Evolutionary conservation across 2,113 vertebrate species (phyloP).

Genomic region (Axis porcinus): DNA sequence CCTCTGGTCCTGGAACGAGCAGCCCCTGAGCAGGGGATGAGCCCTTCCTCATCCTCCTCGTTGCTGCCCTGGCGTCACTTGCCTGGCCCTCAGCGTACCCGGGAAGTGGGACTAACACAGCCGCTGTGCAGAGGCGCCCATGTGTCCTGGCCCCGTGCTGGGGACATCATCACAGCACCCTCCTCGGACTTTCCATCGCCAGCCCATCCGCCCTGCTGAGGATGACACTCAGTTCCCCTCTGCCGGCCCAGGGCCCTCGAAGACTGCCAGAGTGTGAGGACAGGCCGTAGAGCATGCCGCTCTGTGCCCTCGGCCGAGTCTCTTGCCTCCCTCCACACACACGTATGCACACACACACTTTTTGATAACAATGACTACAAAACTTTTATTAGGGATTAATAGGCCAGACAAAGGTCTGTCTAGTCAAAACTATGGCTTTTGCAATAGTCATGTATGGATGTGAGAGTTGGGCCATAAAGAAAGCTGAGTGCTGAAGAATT

Average conservation of each 20-base stretch:
- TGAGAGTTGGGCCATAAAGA: background rate
- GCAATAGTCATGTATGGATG: background rate
- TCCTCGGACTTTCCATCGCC: no score
- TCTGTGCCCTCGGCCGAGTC: fast-evolving
- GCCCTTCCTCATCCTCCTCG: background rate
- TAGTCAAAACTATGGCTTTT: background rate
- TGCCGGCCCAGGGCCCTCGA: background rate
- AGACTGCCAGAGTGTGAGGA: no score
- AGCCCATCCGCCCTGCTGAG: background rate
- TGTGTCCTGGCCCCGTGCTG: fast-evolving
- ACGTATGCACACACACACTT: background rate
- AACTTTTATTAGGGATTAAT: background rate
- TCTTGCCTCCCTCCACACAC: background rate
- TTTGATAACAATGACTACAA: background rate
- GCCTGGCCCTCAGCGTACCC: background rate
- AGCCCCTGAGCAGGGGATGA: background rate
- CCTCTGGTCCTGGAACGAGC: no score
- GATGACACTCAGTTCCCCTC: background rate
- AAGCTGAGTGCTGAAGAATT: background rate
- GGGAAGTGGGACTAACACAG: background rate
- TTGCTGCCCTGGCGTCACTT: no score
- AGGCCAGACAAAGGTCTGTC: background rate
- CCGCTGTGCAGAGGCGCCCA: fast-evolving
- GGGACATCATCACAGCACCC: background rate
- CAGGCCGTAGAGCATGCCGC: fast-evolving